Evolutionary conservation across 2,888 invertebrate species (phyloP).

Genomic region (Tenthredo livida): DNA sequence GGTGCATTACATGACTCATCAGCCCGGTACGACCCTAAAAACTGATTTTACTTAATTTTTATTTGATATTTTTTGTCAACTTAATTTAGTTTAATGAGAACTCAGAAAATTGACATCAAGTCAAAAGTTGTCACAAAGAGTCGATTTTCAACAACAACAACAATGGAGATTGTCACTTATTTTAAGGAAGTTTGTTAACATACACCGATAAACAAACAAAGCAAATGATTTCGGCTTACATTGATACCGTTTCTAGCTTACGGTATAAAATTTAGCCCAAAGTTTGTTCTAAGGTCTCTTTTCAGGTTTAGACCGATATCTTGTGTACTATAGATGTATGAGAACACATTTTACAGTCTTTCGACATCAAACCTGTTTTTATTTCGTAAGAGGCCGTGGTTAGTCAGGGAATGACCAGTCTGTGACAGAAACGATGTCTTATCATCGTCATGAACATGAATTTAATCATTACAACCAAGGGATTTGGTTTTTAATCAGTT

Average conservation of each 20-base stretch:
- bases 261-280: too few species aligned
- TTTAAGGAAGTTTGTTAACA: not conserved
- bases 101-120: too few species aligned
- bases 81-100: not conserved
- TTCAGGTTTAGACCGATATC: not conserved
- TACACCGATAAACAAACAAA: not conserved
- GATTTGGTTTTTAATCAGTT: too few species aligned
- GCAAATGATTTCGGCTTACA: not conserved
- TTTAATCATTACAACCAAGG: too few species aligned
- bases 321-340: not conserved
- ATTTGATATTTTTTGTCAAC: slow-evolving; percentile 4
- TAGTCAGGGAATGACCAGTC: slow-evolving; percentile 52
- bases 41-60: slow-evolving; percentile 7
- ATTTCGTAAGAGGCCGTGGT: not conserved
- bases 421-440: not conserved
- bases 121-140: not conserved
- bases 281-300: not conserved
- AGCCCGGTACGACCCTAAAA: slow-evolving; percentile 85
- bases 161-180: not conserved
- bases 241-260: not conserved
- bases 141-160: not conserved
- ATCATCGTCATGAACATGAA: not conserved
- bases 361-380: not conserved
- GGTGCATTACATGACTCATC: slow-evolving; percentile 98
- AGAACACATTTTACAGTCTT: slow-evolving; percentile 77